Evolutionary conservation across 2,888 invertebrate genomes (phyloP).

Genomic region (Leptura quadrifasciata): DNA sequence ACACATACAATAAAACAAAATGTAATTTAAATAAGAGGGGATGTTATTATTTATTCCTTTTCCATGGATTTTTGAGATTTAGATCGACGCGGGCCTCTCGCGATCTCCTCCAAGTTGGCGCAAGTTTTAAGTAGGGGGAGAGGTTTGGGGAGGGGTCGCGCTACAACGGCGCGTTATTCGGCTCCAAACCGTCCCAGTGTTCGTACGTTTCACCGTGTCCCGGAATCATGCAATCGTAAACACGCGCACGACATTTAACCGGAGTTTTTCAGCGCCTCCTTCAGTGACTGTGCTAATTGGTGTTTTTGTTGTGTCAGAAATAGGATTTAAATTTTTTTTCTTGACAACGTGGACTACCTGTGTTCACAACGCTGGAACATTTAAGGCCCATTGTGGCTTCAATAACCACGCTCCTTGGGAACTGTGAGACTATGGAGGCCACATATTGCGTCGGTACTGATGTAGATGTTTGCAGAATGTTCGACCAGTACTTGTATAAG

Average conservation of each 20-base stretch:
- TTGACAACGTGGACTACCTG: slow-evolving; percentile 65
- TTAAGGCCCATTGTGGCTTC: slow-evolving; percentile 75
- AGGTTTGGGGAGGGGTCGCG: slow-evolving; percentile 67
- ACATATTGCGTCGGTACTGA: slow-evolving; percentile 79
- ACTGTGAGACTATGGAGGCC: slow-evolving; percentile 78
- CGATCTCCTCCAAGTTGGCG: slow-evolving; percentile 67
- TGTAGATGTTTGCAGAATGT: slow-evolving; percentile 80
- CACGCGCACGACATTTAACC: slow-evolving; percentile 60
- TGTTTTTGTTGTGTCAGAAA: slow-evolving; percentile 46
- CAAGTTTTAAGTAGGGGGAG: slow-evolving; percentile 67
- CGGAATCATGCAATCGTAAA: slow-evolving; percentile 70
- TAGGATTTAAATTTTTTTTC: slow-evolving; percentile 59
- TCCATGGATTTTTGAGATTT: slow-evolving; percentile 75
- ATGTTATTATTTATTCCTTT: slow-evolving; percentile 74
- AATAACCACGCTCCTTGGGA: slow-evolving; percentile 74
- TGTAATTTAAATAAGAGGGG: slow-evolving; percentile 44
- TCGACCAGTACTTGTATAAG: slow-evolving; percentile 81
- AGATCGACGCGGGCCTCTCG: slow-evolving; percentile 74
- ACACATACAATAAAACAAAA: slow-evolving; percentile 29
- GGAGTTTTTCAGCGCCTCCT: slow-evolving; percentile 38
- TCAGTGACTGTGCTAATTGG: slow-evolving; percentile 40
- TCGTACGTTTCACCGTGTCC: slow-evolving; percentile 59
- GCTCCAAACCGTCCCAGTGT: slow-evolving; percentile 64
- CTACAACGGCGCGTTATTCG: slow-evolving; percentile 69
- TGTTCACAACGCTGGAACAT: slow-evolving; percentile 74